Evolutionary conservation across 2,888 invertebrate genomes (phyloP).

Genomic region (Clitarchus hookeri): DNA sequence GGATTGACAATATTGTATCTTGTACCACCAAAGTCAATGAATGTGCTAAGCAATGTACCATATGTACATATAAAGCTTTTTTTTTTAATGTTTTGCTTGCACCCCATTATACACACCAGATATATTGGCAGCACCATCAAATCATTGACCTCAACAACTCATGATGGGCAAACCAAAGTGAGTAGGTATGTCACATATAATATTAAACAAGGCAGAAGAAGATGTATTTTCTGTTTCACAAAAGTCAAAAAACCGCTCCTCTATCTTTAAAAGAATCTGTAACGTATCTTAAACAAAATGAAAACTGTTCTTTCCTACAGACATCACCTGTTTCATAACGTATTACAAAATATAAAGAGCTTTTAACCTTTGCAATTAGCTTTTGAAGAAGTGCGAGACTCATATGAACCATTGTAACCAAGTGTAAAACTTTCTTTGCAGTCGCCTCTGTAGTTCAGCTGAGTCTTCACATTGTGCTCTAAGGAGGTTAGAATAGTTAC

Average conservation of each 20-base stretch:
- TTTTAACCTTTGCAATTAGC: not conserved
- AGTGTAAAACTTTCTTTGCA: too few species aligned
- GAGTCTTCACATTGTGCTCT: too few species aligned
- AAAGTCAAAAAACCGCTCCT: not conserved
- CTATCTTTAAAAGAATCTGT: not conserved
- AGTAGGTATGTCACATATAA: too few species aligned
- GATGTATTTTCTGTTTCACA: not conserved
- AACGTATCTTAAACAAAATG: not conserved
- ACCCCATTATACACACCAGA: too few species aligned
- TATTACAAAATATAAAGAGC: not conserved
- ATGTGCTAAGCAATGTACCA: slow-evolving; percentile 25
- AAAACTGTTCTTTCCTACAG: slow-evolving; percentile 3
- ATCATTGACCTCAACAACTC: slow-evolving; percentile 19
- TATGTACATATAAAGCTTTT: slow-evolving; percentile 11
- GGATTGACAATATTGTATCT: slow-evolving; percentile 19
- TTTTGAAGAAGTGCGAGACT: not conserved
- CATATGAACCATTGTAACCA: not conserved
- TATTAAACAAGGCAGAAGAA: not conserved
- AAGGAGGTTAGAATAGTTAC: too few species aligned
- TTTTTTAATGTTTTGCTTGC: not conserved
- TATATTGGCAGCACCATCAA: slow-evolving; percentile 23
- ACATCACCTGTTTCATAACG: not conserved
- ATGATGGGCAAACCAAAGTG: slow-evolving; percentile 11
- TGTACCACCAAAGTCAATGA: slow-evolving; percentile 26
- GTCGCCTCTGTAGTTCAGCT: too few species aligned